These are phyloP conservation scores for Agrochola lychnidis DNA, from an alignment of 2,888 invertebrate genomes.

Conservation along the genomic window DNA sequence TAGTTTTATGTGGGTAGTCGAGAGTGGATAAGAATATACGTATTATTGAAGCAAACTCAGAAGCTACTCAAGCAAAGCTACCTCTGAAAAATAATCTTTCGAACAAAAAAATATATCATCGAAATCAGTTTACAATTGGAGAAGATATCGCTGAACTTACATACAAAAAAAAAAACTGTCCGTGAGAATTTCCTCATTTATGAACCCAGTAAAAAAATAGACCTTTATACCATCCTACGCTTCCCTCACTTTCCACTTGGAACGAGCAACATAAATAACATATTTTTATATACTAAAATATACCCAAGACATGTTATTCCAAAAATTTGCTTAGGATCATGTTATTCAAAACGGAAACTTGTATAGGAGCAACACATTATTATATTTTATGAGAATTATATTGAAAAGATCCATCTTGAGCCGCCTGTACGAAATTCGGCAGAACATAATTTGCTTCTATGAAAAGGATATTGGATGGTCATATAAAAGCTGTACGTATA, in stretches of 20 bases:
- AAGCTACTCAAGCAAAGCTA: background rate
- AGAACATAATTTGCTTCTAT: conserved; percentile 39
- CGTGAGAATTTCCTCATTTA: too few species aligned
- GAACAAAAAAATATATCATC: background rate
- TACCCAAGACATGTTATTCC: conserved; percentile 23
- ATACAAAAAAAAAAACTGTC: background rate
- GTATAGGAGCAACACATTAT: conserved; percentile 32
- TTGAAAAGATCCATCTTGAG: conserved; percentile 40
- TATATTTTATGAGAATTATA: conserved; percentile 29
- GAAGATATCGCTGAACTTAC: background rate
- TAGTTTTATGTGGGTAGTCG: conserved; percentile 19
- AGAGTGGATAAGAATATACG: conserved; percentile 8
- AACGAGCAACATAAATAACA: conserved; percentile 23
- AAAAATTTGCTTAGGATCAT: conserved; percentile 43
- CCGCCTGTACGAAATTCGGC: conserved; percentile 12
- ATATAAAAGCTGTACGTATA: background rate
- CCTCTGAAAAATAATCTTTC: background rate
- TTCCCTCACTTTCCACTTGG: background rate
- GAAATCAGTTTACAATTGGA: too few species aligned
- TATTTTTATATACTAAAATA: conserved; percentile 15
- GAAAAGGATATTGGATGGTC: conserved; percentile 24
- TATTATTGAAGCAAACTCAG: background rate
- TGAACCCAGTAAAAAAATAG: background rate
- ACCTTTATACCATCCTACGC: too few species aligned
- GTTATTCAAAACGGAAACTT: conserved; percentile 39